Conservation (phyloP, 1,140 invertebrate species). For the Pectinophora gossypiella region DNA sequence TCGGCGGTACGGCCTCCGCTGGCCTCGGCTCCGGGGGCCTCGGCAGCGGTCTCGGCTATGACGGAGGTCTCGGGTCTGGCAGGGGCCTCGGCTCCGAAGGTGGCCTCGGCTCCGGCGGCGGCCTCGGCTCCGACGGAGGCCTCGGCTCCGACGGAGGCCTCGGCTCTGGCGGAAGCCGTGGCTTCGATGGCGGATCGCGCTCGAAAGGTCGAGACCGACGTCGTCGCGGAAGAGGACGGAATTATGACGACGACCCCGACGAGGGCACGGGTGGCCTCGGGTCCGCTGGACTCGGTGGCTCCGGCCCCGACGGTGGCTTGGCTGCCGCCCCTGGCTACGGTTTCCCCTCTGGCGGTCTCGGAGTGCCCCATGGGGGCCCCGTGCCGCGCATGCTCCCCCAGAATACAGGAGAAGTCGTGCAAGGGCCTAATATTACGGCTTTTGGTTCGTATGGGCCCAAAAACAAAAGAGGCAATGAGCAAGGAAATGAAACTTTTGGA, state of each 20-base stretch:
- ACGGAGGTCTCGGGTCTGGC: slow-evolving; percentile 29
- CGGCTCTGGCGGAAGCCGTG: slow-evolving; percentile 19
- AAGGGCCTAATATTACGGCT: slow-evolving; percentile 60
- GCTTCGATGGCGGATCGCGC: slow-evolving; percentile 17
- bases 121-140: slow-evolving; percentile 25
- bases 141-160: slow-evolving; percentile 21
- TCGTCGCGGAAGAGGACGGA: slow-evolving; percentile 59
- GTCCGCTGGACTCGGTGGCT: slow-evolving; percentile 15
- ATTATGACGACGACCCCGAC: slow-evolving; percentile 38
- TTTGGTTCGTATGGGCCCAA: slow-evolving; percentile 62
- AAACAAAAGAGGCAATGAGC: slow-evolving; percentile 33
- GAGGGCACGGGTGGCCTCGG: slow-evolving; percentile 38
- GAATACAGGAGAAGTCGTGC: slow-evolving; percentile 25
- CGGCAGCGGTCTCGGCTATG: slow-evolving; percentile 16
- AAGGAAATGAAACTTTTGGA: slow-evolving; percentile 30
- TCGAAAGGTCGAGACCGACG: slow-evolving; percentile 42
- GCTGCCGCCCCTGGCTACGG: slow-evolving; percentile 33
- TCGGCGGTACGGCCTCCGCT: slow-evolving; percentile 36
- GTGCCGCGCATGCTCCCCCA: slow-evolving; percentile 61
- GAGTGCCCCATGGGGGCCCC: slow-evolving; percentile 60
- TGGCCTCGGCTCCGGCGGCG: slow-evolving; percentile 24
- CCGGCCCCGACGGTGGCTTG: slow-evolving; percentile 31
- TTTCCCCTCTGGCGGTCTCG: slow-evolving; percentile 57
- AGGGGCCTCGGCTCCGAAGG: slow-evolving; percentile 19
- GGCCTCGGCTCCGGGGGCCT: slow-evolving; percentile 21